These are phyloP conservation scores for Polyommatus iphigenia DNA, from an alignment of 2,888 invertebrate genomes.

Conservation along the genomic window DNA sequence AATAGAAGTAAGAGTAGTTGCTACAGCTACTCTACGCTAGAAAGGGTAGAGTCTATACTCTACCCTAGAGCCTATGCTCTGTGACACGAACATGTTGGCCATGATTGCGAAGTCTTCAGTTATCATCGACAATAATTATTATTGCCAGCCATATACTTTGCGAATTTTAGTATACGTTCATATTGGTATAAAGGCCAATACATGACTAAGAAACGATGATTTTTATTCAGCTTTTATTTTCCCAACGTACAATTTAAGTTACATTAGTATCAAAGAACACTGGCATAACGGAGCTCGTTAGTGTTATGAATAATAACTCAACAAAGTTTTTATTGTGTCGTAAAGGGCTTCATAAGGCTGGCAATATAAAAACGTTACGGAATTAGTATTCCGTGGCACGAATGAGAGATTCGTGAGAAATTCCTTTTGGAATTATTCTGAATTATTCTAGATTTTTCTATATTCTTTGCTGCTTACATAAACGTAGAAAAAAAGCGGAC, in stretches of 20 bases:
- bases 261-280: background rate
- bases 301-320: background rate
- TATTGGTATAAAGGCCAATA: too few relatives aligned
- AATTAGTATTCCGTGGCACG: background rate
- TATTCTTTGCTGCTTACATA: background rate
- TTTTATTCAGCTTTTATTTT: background rate
- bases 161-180: too few relatives aligned
- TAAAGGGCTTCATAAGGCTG: background rate
- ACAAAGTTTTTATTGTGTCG: slow-evolving; percentile 2
- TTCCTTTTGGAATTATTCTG: background rate
- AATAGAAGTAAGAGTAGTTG: too few relatives aligned
- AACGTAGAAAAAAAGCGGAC: too few relatives aligned
- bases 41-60: too few relatives aligned
- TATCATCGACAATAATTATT: too few relatives aligned
- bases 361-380: background rate
- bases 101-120: too few relatives aligned
- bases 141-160: too few relatives aligned
- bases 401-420: background rate
- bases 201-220: background rate
- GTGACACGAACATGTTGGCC: too few relatives aligned
- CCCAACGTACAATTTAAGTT: background rate
- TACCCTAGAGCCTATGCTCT: too few relatives aligned
- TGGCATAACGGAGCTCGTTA: background rate
- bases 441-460: background rate
- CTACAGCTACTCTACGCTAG: too few relatives aligned